Evolutionary conservation across 2,113 vertebrate genomes (phyloP), one percentile per base, ranked within the genome.

Genomic region (Aspidoscelis tigris): DNA sequence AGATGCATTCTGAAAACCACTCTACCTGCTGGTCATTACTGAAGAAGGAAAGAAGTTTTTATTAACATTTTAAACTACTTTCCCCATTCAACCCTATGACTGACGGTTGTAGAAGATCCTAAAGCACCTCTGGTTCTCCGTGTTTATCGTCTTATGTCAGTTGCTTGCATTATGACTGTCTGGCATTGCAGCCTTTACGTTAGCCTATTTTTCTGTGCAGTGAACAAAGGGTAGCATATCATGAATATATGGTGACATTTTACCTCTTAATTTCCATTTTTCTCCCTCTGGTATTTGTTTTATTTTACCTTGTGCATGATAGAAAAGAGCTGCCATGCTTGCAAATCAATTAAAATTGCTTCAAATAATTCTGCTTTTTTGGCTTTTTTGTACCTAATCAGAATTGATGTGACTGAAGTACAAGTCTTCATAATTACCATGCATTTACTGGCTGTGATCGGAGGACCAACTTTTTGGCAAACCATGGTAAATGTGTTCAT

Each of bases 391-490:
- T 95, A 94, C 94, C 94, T 96, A 93, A 96, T 97, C 97, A 99
- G 99, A 97, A 99, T 99, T 97, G 99, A 99, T 96, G 98, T 99
- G 97, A 99, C 99, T 94, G 99, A 99, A 95, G 99, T 99, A 91
- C 99, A 99, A 97, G 97, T 99, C 98, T 99, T 99, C 98, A 99
- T 99, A 95, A 99, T 99, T 95, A 95, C 96, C 96, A 96, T 99
- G 97, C 99, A 99, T 96, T 96, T 99, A 93, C 97, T 99, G 97
- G 98, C 98, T 95, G 98, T 98, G 91, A 97, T 98, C 95, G 98
- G 98, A 97, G 98, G 98, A 98, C 97, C 98, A 89, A 96, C 97
- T 95, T 98, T 99, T 95, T 99, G 99, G 99, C 97, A 99, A 96
- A 97, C 98, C 89, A 96, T 97, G 98, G 99, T 99, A 99, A 99